Percentiles rank a stretch among this genome's conserved stretches.
Conservation (phyloP, 2,888 invertebrate genomes). For the Eupithecia abbreviata region DNA sequence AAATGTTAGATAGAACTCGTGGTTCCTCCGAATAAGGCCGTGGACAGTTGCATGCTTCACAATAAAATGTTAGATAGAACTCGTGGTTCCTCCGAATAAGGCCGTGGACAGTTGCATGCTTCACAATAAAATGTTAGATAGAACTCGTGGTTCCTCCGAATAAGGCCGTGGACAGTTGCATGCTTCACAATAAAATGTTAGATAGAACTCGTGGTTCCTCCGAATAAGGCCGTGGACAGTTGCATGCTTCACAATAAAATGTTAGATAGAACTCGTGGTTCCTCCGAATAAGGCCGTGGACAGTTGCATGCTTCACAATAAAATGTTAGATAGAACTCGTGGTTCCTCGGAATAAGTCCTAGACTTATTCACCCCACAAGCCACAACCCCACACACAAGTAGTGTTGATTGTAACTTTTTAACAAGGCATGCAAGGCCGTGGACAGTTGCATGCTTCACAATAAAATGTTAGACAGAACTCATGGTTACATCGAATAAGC, state of each 20-base stretch:
- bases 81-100: neutral
- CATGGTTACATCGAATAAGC: neutral
- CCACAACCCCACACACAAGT: conserved; percentile 54
- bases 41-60: neutral
- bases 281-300: neutral
- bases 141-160: neutral
- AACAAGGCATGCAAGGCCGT: neutral
- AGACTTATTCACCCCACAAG: conserved; percentile 27
- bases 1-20: neutral
- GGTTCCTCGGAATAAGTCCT: neutral
- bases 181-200: neutral
- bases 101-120: neutral
- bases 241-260: neutral
- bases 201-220: neutral
- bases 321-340: neutral
- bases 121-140: neutral
- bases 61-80: neutral
- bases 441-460: neutral
- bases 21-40: neutral
- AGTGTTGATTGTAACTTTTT: too few relatives aligned
- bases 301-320: neutral
- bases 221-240: neutral
- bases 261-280: neutral
- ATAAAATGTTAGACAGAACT: neutral
- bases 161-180: neutral